Base-by-base conservation (phyloP, 1,140 invertebrate genomes). In the Doryteuthis pealeii region DNA sequence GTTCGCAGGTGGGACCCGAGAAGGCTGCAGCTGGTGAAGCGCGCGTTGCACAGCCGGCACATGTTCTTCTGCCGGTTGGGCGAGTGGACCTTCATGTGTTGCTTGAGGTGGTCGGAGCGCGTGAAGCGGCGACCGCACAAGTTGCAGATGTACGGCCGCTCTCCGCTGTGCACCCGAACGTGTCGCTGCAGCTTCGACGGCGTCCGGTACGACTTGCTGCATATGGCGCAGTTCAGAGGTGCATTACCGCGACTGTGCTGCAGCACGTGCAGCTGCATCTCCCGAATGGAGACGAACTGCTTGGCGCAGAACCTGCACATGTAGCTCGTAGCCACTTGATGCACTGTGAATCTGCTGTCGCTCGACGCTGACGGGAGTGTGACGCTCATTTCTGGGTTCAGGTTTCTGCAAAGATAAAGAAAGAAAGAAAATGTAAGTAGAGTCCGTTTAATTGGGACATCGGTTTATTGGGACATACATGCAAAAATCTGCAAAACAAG, bases 111-210 rank as follows among this genome's bases (percentile, higher is more conserved):
- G 30, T 74, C 70, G 8, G 94, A 96, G 66, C 95, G 91, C 93
- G 96, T 96, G 89, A 97, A 97, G 69, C 93, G 90, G 77, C 94
- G 91, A 75, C 91, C 91, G 82, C 95, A 97, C 30, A 93, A 91
- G 10, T 87, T 83, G 83, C 96, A 97, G 1, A 90, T 92, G 87
- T 96, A 97, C 85, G 95, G 95, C 87, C 96, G 96, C 84, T 97
- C 95, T 1, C 95, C 95, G 0, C 94, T 95, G 83, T 95, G 94
- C 0, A 94, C 95, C 40, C 94, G 89, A 66, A 93, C 88, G 85
- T 96, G 94, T 45, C 94, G 89, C 0, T 94, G 95, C 0, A 97
- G 89, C 88, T 97, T 95, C 82, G 96, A 95, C 43, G 94, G 95
- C 65, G 95, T 91, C 0, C 94, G 95, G 86, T 97, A 97, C 10